Percentiles rank a stretch among this genome's conserved stretches.
Conservation (phyloP, 2,797 vertebrate species). For the Cygnus olor region DNA sequence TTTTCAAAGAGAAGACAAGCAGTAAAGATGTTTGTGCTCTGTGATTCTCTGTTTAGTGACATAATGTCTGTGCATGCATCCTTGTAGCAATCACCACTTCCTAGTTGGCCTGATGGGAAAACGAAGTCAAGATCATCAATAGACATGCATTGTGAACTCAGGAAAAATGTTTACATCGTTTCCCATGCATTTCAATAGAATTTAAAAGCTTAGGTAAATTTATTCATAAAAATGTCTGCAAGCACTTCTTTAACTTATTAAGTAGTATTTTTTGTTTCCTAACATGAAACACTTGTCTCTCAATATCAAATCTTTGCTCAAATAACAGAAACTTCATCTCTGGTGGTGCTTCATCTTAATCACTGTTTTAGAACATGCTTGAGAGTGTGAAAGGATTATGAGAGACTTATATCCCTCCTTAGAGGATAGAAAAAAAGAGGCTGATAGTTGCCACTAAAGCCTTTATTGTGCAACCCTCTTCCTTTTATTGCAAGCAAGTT, state of each 20-base stretch:
- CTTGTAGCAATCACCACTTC: not conserved
- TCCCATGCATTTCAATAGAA: not conserved
- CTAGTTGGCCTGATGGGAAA: not conserved
- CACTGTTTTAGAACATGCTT: accelerated
- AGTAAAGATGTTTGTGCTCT: not conserved
- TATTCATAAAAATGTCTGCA: not conserved
- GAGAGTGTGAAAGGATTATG: not conserved
- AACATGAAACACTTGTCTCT: not conserved
- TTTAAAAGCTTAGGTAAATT: not conserved
- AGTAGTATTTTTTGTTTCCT: not conserved
- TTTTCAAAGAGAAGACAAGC: slow-evolving; percentile 9
- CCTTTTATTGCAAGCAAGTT: not conserved
- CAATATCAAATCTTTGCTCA: not conserved
- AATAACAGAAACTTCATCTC: not conserved
- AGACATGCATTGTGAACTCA: not conserved
- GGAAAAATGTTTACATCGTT: not conserved
- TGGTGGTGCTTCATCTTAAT: not conserved
- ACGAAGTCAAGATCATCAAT: not conserved
- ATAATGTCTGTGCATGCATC: not conserved
- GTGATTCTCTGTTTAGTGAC: not conserved
- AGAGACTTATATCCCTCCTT: not conserved
- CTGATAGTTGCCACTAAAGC: not conserved
- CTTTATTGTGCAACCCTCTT: not conserved
- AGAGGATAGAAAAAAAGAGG: not conserved
- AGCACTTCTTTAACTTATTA: not conserved